A percentile compares a stretch with the other conserved stretches of the same genome.
These are phyloP conservation scores for Germaria angustata DNA, from an alignment of 2,888 invertebrate species.

Conservation along the genomic window DNA sequence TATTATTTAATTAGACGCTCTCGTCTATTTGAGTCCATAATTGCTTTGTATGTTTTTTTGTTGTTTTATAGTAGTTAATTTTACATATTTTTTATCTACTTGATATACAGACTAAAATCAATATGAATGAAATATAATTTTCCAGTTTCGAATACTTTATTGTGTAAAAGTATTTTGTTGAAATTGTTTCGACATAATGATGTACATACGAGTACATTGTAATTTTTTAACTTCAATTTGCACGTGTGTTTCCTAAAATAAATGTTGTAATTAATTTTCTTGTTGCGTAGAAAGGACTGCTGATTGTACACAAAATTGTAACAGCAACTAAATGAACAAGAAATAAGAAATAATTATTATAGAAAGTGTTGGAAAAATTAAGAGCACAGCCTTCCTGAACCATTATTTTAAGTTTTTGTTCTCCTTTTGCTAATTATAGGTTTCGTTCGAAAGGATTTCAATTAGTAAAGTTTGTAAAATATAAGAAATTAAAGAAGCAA, in stretches of 20 bases:
- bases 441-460: constrained; percentile 45
- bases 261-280: constrained; percentile 58
- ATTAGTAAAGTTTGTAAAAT: constrained; percentile 49
- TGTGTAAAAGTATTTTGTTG: not conserved
- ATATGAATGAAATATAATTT: not conserved
- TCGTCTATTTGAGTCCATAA: too few relatives aligned
- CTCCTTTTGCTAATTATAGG: constrained; percentile 40
- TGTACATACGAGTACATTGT: not conserved
- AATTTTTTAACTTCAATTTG: constrained; percentile 21
- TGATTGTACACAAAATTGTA: constrained; percentile 30
- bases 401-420: not conserved
- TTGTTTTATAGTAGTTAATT: too few relatives aligned
- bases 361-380: not conserved
- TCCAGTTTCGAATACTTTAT: not conserved
- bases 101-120: too few relatives aligned
- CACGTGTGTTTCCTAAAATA: constrained; percentile 29
- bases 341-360: not conserved
- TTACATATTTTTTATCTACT: too few relatives aligned
- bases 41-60: too few relatives aligned
- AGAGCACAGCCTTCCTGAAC: not conserved
- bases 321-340: not conserved
- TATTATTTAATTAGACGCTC: too few relatives aligned
- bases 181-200: not conserved
- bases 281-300: constrained; percentile 2
- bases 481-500: not conserved